phyloP scores from a whole-genome alignment of 2,113 vertebrate species.

The Pycnonotus jocosus region DNA sequence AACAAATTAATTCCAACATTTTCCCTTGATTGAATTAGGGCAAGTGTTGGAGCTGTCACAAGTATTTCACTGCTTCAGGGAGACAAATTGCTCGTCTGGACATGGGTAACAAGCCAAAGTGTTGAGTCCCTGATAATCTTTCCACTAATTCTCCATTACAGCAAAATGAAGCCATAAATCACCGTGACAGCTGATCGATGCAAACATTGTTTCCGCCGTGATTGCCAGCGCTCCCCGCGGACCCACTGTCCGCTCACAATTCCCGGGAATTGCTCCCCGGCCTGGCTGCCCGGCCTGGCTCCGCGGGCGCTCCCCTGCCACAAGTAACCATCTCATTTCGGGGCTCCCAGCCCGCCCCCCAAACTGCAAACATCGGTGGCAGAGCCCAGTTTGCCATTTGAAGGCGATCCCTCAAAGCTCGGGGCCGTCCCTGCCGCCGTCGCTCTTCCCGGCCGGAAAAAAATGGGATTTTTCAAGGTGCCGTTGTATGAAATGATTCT shows the following conservation, averaged over 20 bases:
- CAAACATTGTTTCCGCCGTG: slow-evolving; percentile 99
- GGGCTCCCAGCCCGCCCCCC: slow-evolving; percentile 76
- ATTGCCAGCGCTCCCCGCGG: slow-evolving; percentile 99
- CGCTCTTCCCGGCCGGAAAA: slow-evolving; percentile 34
- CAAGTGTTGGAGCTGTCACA: slow-evolving; percentile 99
- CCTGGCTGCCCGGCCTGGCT: slow-evolving; percentile 78
- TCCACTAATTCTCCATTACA: slow-evolving; percentile 99
- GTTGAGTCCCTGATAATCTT: slow-evolving; percentile 99
- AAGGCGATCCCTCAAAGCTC: slow-evolving; percentile 65
- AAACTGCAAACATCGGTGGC: slow-evolving; percentile 81
- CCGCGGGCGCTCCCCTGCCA: slow-evolving; percentile 81
- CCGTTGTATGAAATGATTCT: slow-evolving; percentile 62
- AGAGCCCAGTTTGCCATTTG: slow-evolving; percentile 64
- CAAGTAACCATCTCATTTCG: slow-evolving; percentile 91
- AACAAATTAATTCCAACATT: slow-evolving; percentile 99
- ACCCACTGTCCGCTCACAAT: slow-evolving; percentile 98
- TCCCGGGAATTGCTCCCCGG: slow-evolving; percentile 92
- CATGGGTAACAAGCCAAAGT: slow-evolving; percentile 99
- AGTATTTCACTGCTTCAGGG: slow-evolving; percentile 97
- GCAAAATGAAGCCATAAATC: slow-evolving; percentile 99
- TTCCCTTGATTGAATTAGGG: slow-evolving; percentile 99
- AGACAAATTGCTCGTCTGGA: slow-evolving; percentile 99
- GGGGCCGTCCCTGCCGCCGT: slow-evolving; percentile 55
- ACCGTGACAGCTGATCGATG: slow-evolving; percentile 99
- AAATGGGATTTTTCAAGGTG: slow-evolving; percentile 72